Evolutionary conservation across 2,797 vertebrate genomes (phyloP), one percentile per base, ranked within the genome.

Genomic region (Protonibea diacanthus): DNA sequence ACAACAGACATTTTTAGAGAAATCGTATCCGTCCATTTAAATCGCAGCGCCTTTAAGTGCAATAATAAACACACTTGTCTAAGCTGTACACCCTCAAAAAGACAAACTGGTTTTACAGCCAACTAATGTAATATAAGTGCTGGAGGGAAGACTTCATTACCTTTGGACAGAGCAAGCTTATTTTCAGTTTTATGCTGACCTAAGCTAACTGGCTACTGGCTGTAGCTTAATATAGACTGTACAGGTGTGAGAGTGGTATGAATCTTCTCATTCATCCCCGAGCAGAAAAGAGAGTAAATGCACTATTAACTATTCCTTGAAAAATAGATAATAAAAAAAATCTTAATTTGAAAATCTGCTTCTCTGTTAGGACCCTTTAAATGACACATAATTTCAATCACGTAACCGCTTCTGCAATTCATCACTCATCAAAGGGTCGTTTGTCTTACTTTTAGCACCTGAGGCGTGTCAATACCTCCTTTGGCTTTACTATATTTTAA

Each of bases 401-500:
- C 29, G 15, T 29, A 1, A 71, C 21, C 10, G 18, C 23, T 45
- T 6, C 17, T 6, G 25, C 25, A 44, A 33, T 67, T 56, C n/a
- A 66, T 56, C n/a, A 10, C 12, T 64, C 45, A 40, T 68, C 33
- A 67, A 45, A 55, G 21, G 27, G 25, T 42, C 44, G 18, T 13
- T 51, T 51, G 52, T 51, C 13, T 62, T 40, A 11, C 11, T 51
- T 60, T 29, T 8, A 70, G 42, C 73, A 65, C 23, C 55, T n/a
- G 58, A 63, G 29, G 51, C 15, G 0, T 42, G 75, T 45, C 14
- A 18, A n/a, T 62, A 45, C 27, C 14, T 60, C 17, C 27, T 69
- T 51, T 42, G 25, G 45, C 59, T 58, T 49, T 53, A 48, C 11
- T 57, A 2, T 70, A 10, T 58, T 83, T 70, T 27, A 42, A 76